Conservation (phyloP, 1,140 invertebrate species). For the Mactra quadrangularis region DNA sequence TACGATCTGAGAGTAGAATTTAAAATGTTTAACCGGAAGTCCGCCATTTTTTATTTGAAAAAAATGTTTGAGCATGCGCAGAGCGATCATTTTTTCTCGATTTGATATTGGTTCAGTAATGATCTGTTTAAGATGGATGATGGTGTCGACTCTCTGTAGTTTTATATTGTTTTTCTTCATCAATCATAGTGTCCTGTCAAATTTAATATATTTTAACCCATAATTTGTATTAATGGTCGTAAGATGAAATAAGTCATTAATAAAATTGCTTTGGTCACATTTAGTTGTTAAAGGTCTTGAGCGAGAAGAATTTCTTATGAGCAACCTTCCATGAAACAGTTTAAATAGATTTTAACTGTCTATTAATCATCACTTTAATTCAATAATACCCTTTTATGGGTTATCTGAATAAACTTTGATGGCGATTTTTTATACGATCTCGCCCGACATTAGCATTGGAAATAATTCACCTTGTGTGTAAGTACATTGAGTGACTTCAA, state of each 20-base stretch:
- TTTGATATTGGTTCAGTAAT: neutral
- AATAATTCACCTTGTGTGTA: neutral
- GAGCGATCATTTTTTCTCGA: no score
- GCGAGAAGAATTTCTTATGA: slow-evolving; percentile 28
- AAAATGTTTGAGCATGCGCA: no score
- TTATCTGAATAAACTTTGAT: neutral
- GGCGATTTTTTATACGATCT: neutral
- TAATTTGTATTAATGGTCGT: slow-evolving; percentile 59
- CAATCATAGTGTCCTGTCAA: slow-evolving; percentile 47
- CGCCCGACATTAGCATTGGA: neutral
- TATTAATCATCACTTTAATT: slow-evolving; percentile 25
- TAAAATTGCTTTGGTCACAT: neutral
- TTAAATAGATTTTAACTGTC: slow-evolving; percentile 37
- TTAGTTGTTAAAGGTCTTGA: neutral
- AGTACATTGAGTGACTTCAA: neutral
- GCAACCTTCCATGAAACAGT: slow-evolving; percentile 23
- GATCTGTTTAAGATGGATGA: neutral
- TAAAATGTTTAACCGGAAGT: no score
- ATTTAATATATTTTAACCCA: slow-evolving; percentile 24
- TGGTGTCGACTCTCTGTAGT: neutral
- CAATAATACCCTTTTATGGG: slow-evolving; percentile 2
- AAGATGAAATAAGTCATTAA: slow-evolving; percentile 40
- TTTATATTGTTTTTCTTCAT: slow-evolving; percentile 5
- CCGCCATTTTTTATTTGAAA: no score
- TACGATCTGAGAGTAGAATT: no score